Percentiles rank a stretch among this genome's conserved stretches.
Conservation (phyloP, 1,140 invertebrate species). For the Megalopta genalis region DNA sequence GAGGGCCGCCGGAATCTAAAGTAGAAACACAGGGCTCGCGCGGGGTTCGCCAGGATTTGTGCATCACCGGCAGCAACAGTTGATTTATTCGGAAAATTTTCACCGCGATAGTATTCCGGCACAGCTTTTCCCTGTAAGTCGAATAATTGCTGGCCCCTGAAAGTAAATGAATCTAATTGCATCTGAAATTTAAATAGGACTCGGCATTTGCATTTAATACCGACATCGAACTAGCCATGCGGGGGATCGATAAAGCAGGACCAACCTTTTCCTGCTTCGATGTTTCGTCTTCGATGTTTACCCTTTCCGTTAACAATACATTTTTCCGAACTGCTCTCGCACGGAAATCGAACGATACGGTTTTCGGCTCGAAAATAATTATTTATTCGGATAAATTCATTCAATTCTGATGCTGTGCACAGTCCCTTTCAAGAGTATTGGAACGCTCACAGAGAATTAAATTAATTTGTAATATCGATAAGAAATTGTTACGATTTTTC, state of each 20-base stretch:
- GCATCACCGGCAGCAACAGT: constrained; percentile 35
- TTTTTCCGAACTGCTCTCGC: no score
- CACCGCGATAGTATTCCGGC: constrained; percentile 48
- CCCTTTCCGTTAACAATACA: background rate
- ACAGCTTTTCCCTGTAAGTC: constrained; percentile 40
- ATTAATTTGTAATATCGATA: no score
- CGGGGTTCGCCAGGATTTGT: constrained; percentile 46
- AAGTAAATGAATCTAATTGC: constrained; percentile 78
- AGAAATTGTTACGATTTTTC: no score
- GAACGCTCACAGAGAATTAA: no score
- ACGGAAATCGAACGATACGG: no score
- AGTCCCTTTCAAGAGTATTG: no score
- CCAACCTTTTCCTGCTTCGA: background rate
- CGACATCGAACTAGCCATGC: constrained; percentile 70
- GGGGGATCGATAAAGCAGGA: constrained; percentile 64
- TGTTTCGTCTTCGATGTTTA: background rate
- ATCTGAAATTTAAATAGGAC: constrained; percentile 76
- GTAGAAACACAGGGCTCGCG: constrained; percentile 39
- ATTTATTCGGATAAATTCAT: no score
- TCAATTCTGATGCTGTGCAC: no score
- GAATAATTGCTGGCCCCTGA: constrained; percentile 69
- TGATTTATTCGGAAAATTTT: constrained; percentile 62
- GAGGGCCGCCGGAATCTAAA: constrained; percentile 24
- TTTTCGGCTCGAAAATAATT: no score
- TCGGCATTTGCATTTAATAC: constrained; percentile 75